phyloP scores from a whole-genome alignment of 53 echinoderm and acorn worm species.

The Paracentrotus lividus region DNA sequence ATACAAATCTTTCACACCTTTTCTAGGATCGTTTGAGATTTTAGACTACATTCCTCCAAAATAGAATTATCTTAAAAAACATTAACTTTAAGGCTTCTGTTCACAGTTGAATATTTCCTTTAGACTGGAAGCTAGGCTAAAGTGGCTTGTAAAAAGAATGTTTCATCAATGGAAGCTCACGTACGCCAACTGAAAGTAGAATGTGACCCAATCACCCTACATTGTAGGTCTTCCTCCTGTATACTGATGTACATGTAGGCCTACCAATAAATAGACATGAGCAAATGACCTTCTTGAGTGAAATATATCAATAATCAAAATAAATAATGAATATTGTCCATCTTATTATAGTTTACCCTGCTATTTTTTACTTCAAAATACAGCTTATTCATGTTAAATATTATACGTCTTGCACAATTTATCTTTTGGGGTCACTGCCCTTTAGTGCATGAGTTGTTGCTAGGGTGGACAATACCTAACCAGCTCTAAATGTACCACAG shows the following conservation, averaged over 20 bases:
- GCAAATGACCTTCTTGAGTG: no score
- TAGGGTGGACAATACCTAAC: neutral
- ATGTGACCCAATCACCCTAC: neutral
- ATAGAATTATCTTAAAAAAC: neutral
- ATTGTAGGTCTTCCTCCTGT: neutral
- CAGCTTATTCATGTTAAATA: no score
- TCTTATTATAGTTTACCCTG: no score
- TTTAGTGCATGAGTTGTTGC: neutral
- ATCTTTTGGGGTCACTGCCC: no score
- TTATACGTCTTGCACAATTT: no score
- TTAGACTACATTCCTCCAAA: neutral
- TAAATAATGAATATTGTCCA: no score
- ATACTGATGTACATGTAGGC: slow-evolving; percentile 21
- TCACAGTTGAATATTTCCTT: neutral
- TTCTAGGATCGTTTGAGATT: neutral
- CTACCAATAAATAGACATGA: slow-evolving; percentile 15
- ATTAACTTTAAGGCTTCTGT: neutral
- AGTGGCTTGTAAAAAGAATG: neutral
- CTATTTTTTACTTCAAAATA: no score
- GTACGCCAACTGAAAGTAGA: slow-evolving; percentile 36
- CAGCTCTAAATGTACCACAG: neutral
- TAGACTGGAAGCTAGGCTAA: neutral
- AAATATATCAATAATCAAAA: no score
- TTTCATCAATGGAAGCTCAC: slow-evolving; percentile 41
- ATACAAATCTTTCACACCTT: neutral